Conservation (phyloP, 2,113 vertebrate species). For the Laticauda colubrina region DNA sequence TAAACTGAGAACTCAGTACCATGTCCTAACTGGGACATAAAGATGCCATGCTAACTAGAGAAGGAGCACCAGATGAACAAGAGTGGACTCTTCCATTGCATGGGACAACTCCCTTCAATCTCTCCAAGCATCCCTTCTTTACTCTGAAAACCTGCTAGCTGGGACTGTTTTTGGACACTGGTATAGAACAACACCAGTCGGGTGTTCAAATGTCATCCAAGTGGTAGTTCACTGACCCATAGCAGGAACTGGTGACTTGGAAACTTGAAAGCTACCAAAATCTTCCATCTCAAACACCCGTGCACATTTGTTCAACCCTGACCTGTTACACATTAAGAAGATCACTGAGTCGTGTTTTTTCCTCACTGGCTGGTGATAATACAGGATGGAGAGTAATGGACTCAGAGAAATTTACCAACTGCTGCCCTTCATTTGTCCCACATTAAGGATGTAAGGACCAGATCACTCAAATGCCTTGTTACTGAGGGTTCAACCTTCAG, state of each 20-base stretch:
- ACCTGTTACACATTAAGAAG: background rate
- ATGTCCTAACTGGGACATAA: background rate
- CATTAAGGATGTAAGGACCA: background rate
- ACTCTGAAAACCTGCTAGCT: background rate
- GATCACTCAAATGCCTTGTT: background rate
- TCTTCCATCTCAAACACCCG: background rate
- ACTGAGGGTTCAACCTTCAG: background rate
- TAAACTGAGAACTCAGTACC: background rate
- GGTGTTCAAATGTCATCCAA: background rate
- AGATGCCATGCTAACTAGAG: background rate
- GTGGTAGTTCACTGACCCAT: background rate
- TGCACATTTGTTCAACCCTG: background rate
- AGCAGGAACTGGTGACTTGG: background rate
- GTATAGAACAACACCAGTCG: background rate
- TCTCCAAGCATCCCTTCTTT: background rate
- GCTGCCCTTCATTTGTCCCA: background rate
- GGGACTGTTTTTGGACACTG: background rate
- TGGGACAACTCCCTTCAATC: background rate
- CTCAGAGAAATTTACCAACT: background rate
- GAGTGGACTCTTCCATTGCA: background rate
- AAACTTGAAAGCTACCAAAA: background rate
- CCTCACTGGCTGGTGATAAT: background rate
- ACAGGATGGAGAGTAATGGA: background rate
- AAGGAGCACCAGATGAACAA: background rate
- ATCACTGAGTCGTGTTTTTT: background rate